These are phyloP conservation scores for Lanius collurio DNA, from an alignment of 2,113 vertebrate species.

Conservation along the genomic window DNA sequence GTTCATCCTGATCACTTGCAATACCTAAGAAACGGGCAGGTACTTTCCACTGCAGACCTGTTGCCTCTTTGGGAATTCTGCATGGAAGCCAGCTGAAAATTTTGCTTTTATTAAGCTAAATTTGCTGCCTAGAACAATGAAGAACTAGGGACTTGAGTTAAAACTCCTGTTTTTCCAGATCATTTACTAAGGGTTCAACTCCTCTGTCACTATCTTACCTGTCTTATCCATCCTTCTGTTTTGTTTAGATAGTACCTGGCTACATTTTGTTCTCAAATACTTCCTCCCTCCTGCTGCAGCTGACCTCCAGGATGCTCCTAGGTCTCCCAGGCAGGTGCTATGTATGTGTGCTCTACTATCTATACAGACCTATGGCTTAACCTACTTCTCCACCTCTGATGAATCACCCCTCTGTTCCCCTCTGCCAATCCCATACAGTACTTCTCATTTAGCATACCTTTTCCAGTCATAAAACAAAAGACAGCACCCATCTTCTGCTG, in stretches of 20 bases:
- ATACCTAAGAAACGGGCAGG: neutral
- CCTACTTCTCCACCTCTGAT: neutral
- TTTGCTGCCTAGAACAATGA: neutral
- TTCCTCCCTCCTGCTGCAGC: neutral
- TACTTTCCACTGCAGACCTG: neutral
- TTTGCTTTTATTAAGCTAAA: neutral
- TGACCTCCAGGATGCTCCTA: neutral
- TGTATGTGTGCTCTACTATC: neutral
- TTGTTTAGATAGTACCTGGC: neutral
- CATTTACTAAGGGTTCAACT: neutral
- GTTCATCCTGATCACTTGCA: neutral
- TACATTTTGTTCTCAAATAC: neutral
- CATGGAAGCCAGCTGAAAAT: neutral
- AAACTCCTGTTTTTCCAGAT: neutral
- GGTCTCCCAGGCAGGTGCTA: neutral
- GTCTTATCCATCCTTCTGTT: neutral
- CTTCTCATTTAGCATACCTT: neutral
- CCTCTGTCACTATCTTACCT: neutral
- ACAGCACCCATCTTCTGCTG: neutral
- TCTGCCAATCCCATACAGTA: neutral
- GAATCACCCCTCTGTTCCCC: neutral
- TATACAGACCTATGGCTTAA: neutral
- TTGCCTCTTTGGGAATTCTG: neutral
- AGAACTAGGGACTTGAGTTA: neutral
- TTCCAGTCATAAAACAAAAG: neutral